These are phyloP conservation scores for Luscinia megarhynchos DNA, from an alignment of 2,797 vertebrate genomes.

Conservation along the genomic window DNA sequence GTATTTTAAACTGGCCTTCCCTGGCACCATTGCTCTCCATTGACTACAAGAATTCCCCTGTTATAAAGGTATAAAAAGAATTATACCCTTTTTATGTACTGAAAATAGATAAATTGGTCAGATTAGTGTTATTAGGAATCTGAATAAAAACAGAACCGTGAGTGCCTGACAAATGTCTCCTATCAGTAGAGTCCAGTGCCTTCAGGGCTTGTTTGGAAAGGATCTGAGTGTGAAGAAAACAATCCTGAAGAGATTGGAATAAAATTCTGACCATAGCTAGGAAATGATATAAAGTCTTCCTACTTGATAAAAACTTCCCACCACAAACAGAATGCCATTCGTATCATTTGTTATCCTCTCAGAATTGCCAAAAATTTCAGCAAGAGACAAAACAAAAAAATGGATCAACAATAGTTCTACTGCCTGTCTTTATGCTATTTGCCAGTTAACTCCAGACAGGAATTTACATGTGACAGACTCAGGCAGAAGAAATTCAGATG, in stretches of 20 bases:
- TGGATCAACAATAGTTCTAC: background rate
- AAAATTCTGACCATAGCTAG: background rate
- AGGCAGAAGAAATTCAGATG: background rate
- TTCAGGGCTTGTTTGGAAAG: background rate
- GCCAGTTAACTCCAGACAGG: background rate
- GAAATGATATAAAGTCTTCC: slow-evolving; percentile 37
- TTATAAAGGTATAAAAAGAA: background rate
- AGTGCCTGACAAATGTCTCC: background rate
- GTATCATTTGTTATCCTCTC: background rate
- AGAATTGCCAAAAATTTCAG: background rate
- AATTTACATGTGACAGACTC: background rate
- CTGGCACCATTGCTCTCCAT: background rate
- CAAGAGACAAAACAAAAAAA: background rate
- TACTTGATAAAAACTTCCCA: slow-evolving; percentile 19
- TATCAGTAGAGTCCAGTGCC: background rate
- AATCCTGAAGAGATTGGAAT: background rate
- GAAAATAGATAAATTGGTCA: background rate
- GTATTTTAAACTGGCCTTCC: background rate
- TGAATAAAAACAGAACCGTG: background rate
- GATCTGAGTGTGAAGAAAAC: background rate
- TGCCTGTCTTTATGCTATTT: background rate
- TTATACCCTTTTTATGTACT: background rate
- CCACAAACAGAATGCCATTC: background rate
- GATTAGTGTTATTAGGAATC: background rate
- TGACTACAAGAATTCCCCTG: background rate